Conservation (phyloP, 2,797 vertebrate species). For the Siniperca undulata region DNA sequence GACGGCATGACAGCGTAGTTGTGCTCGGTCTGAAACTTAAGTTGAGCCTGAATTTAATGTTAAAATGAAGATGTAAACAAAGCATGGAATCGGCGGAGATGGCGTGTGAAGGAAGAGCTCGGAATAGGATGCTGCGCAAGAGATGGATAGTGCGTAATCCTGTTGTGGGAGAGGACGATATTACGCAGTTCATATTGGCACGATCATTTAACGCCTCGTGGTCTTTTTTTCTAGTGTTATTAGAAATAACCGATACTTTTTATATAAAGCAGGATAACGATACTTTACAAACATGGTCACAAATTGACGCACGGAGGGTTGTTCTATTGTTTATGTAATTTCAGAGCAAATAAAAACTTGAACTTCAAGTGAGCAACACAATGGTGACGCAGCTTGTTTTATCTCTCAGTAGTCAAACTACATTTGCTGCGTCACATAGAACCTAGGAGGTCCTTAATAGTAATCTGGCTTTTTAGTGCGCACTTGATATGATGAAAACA, state of each 20-base stretch:
- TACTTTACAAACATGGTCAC: conserved; percentile 21
- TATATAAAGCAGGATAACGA: neutral
- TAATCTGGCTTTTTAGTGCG: conserved; percentile 75
- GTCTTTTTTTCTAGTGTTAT: neutral
- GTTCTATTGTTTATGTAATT: conserved; percentile 28
- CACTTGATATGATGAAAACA: conserved; percentile 82
- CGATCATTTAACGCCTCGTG: conserved; percentile 52
- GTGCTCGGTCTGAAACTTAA: conserved; percentile 23
- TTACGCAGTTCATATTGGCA: conserved; percentile 82
- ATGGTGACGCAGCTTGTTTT: conserved; percentile 65
- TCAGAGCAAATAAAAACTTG: conserved; percentile 24
- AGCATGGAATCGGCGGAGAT: conserved; percentile 63
- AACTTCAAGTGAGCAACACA: conserved; percentile 17
- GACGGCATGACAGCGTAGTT: conserved; percentile 29
- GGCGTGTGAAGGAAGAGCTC: conserved; percentile 73
- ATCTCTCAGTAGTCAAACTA: conserved; percentile 54
- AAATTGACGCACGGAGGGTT: neutral
- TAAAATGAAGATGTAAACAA: conserved; percentile 72
- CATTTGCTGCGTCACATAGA: conserved; percentile 74
- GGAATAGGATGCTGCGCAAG: conserved; percentile 86
- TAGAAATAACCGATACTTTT: neutral
- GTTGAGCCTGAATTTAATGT: conserved; percentile 27
- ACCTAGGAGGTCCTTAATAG: conserved; percentile 58
- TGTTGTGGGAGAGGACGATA: conserved; percentile 71
- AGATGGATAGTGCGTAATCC: conserved; percentile 81